Conservation (phyloP, 2,888 invertebrate genomes). For the Minunthozetes semirufus region DNA sequence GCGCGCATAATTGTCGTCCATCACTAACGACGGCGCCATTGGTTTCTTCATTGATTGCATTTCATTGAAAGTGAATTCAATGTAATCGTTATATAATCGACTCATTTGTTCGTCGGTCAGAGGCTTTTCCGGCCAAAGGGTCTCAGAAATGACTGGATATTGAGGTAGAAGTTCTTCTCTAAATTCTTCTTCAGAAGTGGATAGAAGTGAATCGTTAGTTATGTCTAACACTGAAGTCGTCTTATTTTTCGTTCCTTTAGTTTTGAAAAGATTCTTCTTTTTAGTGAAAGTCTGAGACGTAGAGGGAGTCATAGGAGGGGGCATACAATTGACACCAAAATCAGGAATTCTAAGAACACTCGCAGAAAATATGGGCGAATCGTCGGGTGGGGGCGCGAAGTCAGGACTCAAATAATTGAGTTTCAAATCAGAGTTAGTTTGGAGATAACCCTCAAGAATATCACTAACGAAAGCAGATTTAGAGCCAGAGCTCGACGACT, state of each 20-base stretch:
- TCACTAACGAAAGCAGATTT: slow-evolving; percentile 19
- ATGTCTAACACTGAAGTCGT: neutral
- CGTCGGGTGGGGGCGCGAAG: neutral
- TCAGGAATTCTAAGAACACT: slow-evolving; percentile 10
- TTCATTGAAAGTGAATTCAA: neutral
- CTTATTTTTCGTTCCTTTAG: neutral
- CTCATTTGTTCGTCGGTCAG: neutral
- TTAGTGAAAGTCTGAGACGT: neutral
- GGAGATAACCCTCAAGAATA: neutral
- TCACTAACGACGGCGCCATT: neutral
- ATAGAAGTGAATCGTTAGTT: neutral
- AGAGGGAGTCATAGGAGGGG: neutral
- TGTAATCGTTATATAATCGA: neutral
- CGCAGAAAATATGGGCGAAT: neutral
- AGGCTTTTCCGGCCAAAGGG: neutral
- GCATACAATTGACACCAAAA: neutral
- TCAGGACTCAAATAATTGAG: neutral
- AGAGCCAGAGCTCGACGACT: neutral
- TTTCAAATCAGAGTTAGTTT: neutral
- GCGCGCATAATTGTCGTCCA: slow-evolving; percentile 26
- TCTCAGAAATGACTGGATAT: slow-evolving; percentile 5
- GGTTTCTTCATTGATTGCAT: neutral
- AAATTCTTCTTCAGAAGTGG: neutral
- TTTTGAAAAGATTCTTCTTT: neutral
- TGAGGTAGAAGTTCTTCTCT: neutral